Percentiles rank a stretch among this genome's conserved stretches.
These are phyloP conservation scores for Panurus biarmicus DNA, from an alignment of 2,113 vertebrate genomes.

Conservation along the genomic window DNA sequence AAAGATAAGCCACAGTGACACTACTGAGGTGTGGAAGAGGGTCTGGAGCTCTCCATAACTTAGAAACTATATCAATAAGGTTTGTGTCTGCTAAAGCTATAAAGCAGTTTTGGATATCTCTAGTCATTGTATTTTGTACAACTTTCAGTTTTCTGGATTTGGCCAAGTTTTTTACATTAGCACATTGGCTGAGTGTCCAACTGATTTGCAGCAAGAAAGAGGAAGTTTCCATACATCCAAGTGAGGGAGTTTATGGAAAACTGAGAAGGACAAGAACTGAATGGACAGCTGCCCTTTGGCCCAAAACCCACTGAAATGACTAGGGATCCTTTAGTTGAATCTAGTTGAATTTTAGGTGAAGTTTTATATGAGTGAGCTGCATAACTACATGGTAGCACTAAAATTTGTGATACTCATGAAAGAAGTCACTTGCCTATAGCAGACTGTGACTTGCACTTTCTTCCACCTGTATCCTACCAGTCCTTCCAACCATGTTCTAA, in stretches of 20 bases:
- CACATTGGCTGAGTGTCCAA: background rate
- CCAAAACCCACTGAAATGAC: background rate
- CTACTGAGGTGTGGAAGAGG: background rate
- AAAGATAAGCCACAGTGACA: background rate
- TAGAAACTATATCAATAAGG: background rate
- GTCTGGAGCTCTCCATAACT: background rate
- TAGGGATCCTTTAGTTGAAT: background rate
- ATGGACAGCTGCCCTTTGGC: background rate
- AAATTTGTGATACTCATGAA: background rate
- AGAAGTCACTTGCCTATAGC: background rate
- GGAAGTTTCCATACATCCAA: background rate
- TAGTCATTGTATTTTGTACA: background rate
- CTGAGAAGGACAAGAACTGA: background rate
- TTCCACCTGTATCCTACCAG: background rate
- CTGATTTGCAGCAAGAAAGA: background rate
- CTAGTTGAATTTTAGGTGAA: no score
- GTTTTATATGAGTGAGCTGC: background rate
- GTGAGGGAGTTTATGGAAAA: background rate
- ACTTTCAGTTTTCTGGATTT: background rate
- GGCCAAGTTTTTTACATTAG: background rate
- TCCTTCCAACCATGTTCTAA: background rate
- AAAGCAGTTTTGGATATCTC: background rate
- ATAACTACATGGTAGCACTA: background rate
- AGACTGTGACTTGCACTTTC: background rate
- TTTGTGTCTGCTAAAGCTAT: background rate